phyloP scores from a whole-genome alignment of 2,888 invertebrate genomes.

The Macaria notata region DNA sequence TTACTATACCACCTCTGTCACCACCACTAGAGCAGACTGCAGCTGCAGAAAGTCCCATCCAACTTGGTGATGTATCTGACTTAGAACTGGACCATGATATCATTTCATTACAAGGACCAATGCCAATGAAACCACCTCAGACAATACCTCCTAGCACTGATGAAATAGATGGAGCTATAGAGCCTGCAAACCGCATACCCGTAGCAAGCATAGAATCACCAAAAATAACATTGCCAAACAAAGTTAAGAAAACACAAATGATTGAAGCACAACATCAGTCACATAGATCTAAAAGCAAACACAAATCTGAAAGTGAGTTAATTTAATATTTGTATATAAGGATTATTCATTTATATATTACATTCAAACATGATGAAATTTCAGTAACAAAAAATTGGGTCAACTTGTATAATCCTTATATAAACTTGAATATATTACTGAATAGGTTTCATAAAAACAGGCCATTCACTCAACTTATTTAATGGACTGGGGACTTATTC shows the following conservation, averaged over 20 bases:
- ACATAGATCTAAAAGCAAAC: conserved; percentile 41
- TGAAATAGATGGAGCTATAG: conserved; percentile 44
- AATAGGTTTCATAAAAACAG: no score
- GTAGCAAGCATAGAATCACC: conserved; percentile 24
- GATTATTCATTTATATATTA: no score
- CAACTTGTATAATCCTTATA: no score
- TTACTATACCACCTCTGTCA: conserved; percentile 46
- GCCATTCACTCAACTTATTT: no score
- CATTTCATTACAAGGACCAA: conserved; percentile 28
- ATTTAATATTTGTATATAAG: no score
- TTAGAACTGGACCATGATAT: conserved; percentile 38
- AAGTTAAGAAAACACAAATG: conserved; percentile 53
- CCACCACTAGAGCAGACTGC: conserved; percentile 14
- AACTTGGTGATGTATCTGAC: conserved; percentile 15
- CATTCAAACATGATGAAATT: no score
- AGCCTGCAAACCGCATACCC: conserved; percentile 24
- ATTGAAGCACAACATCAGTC: conserved; percentile 52
- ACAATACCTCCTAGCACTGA: conserved; percentile 27
- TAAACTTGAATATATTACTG: no score
- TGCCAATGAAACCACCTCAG: conserved; percentile 14
- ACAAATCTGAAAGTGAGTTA: conserved; percentile 45
- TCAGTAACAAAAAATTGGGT: no score
- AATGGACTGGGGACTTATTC: no score
- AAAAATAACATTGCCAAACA: conserved; percentile 18
- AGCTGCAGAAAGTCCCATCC: conserved; percentile 20